These are phyloP conservation scores for Meandrina meandrites DNA, from an alignment of 92 coral and sea anemone genomes.

Conservation along the genomic window DNA sequence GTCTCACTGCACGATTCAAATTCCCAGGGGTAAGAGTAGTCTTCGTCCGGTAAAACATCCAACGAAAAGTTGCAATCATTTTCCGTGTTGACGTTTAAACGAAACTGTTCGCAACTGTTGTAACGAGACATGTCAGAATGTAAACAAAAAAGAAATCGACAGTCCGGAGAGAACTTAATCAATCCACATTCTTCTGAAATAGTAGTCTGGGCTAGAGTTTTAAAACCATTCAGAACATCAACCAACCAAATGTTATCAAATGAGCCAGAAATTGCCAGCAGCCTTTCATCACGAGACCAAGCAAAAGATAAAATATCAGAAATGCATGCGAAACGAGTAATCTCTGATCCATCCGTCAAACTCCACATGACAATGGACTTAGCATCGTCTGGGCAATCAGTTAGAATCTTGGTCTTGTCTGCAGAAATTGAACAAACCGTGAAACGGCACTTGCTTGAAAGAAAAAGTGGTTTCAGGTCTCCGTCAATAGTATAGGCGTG, in stretches of 20 bases:
- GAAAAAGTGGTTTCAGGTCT: constrained; percentile 1
- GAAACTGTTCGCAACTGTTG: too few species aligned
- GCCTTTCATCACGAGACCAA: constrained; percentile 11
- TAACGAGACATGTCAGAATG: not conserved
- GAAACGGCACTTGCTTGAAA: constrained; percentile 6
- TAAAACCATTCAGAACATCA: not conserved
- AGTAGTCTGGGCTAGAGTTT: not conserved
- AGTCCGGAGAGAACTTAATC: constrained; percentile 7
- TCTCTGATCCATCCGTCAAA: constrained; percentile 1
- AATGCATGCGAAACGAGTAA: not conserved
- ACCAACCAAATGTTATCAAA: not conserved
- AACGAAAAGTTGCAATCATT: not conserved
- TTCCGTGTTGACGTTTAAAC: not conserved
- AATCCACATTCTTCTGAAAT: not conserved
- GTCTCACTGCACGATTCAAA: not conserved
- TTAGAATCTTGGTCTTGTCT: too few species aligned
- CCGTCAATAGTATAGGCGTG: not conserved
- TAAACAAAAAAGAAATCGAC: not conserved
- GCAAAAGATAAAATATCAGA: not conserved
- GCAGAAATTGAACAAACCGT: constrained; percentile 2
- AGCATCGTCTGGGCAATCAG: too few species aligned
- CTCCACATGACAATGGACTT: too few species aligned
- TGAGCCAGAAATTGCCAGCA: not conserved
- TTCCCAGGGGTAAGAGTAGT: not conserved
- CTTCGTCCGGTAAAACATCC: not conserved